phyloP scores from a whole-genome alignment of 1,140 invertebrate species.

The Yoshiicerus persimilis region DNA sequence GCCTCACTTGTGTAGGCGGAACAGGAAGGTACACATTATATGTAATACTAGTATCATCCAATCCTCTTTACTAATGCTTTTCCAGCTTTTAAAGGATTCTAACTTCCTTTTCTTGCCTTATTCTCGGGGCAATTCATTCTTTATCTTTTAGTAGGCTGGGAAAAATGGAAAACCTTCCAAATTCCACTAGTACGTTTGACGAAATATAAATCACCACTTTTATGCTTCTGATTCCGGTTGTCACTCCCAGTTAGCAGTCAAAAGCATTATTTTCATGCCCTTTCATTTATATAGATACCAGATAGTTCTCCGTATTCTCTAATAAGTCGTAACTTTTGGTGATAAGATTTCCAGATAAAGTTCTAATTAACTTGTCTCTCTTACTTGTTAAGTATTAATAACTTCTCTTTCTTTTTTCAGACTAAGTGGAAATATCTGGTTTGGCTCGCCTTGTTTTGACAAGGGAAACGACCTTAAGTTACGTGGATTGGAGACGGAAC shows the following conservation, averaged over 20 bases:
- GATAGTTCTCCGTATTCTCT: too few relatives aligned
- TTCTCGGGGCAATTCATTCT: background rate
- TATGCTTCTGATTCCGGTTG: background rate
- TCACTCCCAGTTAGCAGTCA: background rate
- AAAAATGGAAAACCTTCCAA: background rate
- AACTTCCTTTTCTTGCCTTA: background rate
- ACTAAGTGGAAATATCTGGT: background rate
- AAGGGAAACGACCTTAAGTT: too few relatives aligned
- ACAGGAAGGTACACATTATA: background rate
- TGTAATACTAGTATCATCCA: background rate
- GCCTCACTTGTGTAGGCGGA: background rate
- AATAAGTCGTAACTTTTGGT: background rate
- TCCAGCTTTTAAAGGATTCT: background rate
- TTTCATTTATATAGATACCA: too few relatives aligned
- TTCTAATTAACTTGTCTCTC: background rate
- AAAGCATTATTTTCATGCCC: background rate
- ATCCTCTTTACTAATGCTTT: background rate
- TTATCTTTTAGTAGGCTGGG: background rate
- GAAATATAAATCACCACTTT: background rate
- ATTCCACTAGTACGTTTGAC: background rate
- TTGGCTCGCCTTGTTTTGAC: background rate
- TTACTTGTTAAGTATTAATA: background rate
- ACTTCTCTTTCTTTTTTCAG: background rate
- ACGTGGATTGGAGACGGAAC: background rate
- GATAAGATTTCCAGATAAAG: background rate